Conservation (phyloP, 1,140 invertebrate genomes). For the Lycorma delicatula region DNA sequence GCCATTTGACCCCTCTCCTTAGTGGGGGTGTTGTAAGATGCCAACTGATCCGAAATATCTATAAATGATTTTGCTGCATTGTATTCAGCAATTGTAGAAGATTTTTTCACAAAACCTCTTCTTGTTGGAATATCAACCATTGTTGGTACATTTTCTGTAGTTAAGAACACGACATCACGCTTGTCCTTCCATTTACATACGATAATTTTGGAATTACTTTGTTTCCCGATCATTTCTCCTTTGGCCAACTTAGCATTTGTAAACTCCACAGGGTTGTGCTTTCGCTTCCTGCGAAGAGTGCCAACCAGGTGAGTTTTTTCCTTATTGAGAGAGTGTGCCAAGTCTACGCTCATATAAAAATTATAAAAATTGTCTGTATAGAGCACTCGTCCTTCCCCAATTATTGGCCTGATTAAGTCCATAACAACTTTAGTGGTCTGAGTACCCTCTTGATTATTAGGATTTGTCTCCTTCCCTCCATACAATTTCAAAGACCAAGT, state of each 20-base stretch:
- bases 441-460: neutral
- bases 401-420: neutral
- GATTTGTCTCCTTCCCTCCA: slow-evolving; percentile 19
- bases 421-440: neutral
- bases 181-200: neutral
- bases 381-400: neutral
- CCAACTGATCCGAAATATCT: neutral
- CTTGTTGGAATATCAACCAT: neutral
- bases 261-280: neutral
- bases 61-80: neutral
- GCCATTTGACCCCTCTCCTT: neutral
- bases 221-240: neutral
- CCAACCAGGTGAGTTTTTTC: neutral
- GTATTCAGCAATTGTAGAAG: neutral
- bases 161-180: neutral
- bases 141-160: neutral
- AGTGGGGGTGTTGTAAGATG: neutral
- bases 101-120: neutral
- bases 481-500: slow-evolving; percentile 24
- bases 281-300: neutral
- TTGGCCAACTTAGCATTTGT: neutral
- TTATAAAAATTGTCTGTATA: neutral
- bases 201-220: neutral
- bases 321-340: neutral
- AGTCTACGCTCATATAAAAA: neutral